phyloP scores from a whole-genome alignment of 1,140 invertebrate genomes.

The Drosophila busckii region DNA sequence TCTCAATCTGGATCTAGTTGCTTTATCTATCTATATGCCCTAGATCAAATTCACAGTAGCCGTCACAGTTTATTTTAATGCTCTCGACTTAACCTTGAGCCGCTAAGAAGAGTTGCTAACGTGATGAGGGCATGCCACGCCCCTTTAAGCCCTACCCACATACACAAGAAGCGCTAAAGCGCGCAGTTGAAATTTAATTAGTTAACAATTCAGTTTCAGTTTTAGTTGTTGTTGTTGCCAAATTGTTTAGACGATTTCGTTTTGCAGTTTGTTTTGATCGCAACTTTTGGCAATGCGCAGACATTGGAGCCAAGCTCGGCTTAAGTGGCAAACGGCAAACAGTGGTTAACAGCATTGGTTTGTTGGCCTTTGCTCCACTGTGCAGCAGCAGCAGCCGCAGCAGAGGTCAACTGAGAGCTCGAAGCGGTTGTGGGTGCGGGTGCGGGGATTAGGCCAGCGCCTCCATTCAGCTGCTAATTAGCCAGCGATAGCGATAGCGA shows the following conservation, averaged over 20 bases:
- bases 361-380: constrained; percentile 24
- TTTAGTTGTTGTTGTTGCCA: constrained; percentile 8
- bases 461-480: constrained; percentile 36
- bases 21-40: no score
- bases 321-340: not conserved
- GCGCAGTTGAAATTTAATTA: no score
- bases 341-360: not conserved
- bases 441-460: not conserved
- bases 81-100: no score
- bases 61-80: no score
- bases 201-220: no score
- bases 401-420: constrained; percentile 46
- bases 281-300: constrained; percentile 4
- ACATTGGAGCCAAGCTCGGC: constrained; percentile 5
- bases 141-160: no score
- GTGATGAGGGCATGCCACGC: no score
- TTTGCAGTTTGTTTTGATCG: constrained; percentile 28
- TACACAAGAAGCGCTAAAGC: no score
- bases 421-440: constrained; percentile 48
- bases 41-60: no score
- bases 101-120: no score
- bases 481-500: constrained; percentile 29
- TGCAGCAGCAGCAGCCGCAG: constrained; percentile 34
- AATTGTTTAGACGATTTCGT: constrained; percentile 16
- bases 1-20: no score